Percentiles rank a stretch among this genome's conserved stretches.
Evolutionary conservation across 2,888 invertebrate genomes (phyloP).

Genomic region (Plagodis dolabraria): DNA sequence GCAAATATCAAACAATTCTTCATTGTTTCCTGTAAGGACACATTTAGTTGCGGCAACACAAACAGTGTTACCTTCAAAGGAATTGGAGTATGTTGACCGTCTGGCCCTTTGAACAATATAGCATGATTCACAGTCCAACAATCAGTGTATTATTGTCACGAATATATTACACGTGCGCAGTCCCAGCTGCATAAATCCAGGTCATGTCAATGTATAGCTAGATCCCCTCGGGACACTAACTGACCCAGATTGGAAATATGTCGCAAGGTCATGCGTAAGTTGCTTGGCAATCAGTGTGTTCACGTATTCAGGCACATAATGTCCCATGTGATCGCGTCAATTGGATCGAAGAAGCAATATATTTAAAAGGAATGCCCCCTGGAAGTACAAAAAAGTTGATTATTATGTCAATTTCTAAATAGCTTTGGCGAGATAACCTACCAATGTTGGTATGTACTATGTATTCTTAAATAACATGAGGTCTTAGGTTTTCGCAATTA

Average conservation of each 20-base stretch:
- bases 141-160: conserved; percentile 1
- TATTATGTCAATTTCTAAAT: too few species aligned
- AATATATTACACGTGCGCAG: conserved; percentile 6
- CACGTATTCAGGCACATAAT: too few species aligned
- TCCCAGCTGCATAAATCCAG: conserved; percentile 23
- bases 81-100: conserved; percentile 2
- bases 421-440: too few species aligned
- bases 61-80: not conserved
- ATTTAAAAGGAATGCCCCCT: too few species aligned
- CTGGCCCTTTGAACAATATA: conserved; percentile 8
- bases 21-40: conserved; percentile 11
- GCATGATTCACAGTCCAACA: conserved; percentile 7
- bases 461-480: too few species aligned
- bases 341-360: too few species aligned
- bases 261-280: not conserved
- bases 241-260: conserved; percentile 24
- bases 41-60: conserved; percentile 6
- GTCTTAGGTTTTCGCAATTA: too few species aligned
- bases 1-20: not conserved
- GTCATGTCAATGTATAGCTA: conserved; percentile 30
- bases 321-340: too few species aligned
- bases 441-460: too few species aligned
- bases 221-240: conserved; percentile 27
- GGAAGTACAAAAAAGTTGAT: too few species aligned
- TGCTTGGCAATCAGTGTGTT: too few species aligned